Evolutionary conservation across 2,113 vertebrate species (phyloP).

Genomic region (Synodontis membranacea): DNA sequence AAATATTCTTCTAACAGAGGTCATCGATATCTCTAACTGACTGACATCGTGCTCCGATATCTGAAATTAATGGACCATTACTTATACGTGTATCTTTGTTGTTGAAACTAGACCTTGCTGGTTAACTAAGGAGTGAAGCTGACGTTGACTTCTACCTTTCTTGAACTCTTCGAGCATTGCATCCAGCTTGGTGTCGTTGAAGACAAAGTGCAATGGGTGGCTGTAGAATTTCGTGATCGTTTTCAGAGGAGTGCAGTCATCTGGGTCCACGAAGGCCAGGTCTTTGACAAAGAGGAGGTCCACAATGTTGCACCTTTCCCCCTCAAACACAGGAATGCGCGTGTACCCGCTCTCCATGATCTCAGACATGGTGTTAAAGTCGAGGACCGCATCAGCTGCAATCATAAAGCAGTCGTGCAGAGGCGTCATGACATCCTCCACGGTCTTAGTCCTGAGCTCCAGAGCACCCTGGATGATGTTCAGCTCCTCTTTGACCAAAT

Average conservation of each 20-base stretch:
- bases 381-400: slow-evolving; percentile 48
- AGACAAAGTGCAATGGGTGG: slow-evolving; percentile 58
- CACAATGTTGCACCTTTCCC: slow-evolving; percentile 54
- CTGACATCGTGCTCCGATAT: neutral
- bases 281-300: slow-evolving; percentile 58
- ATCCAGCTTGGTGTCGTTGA: slow-evolving; percentile 58
- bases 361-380: slow-evolving; percentile 58
- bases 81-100: neutral
- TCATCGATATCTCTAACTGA: neutral
- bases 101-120: neutral
- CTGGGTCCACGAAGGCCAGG: slow-evolving; percentile 57
- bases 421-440: slow-evolving; percentile 58
- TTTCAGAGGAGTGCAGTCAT: slow-evolving; percentile 56
- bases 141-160: slow-evolving; percentile 45
- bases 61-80: neutral
- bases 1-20: neutral
- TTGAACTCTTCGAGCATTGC: slow-evolving; percentile 59
- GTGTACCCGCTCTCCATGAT: slow-evolving; percentile 60
- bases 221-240: slow-evolving; percentile 59
- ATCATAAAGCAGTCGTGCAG: slow-evolving; percentile 59
- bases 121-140: neutral
- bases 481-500: slow-evolving; percentile 57
- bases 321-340: slow-evolving; percentile 54
- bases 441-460: slow-evolving; percentile 58
- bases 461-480: slow-evolving; percentile 59